A percentile compares a stretch with the other conserved stretches of the same genome.
phyloP scores from a whole-genome alignment of 2,888 invertebrate genomes.

The Dynastes grantii region DNA sequence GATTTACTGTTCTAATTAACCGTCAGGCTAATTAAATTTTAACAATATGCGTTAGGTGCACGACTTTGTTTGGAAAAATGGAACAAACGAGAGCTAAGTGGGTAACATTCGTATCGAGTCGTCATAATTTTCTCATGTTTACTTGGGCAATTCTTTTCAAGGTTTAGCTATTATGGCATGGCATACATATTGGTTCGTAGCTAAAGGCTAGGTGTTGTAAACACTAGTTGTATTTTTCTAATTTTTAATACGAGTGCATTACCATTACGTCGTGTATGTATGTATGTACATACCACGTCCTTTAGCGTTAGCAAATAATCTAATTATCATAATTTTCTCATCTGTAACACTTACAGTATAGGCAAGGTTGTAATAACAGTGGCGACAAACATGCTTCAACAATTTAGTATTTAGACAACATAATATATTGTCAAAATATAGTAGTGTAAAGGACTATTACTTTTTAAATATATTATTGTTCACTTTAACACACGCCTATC shows the following conservation, averaged over 20 bases:
- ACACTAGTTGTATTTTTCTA: slow-evolving; percentile 11
- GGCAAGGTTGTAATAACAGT: slow-evolving; percentile 5
- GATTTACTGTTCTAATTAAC: slow-evolving; percentile 39
- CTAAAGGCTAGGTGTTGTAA: background rate
- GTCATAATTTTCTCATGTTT: slow-evolving; percentile 39
- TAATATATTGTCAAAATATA: slow-evolving; percentile 26
- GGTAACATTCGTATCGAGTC: slow-evolving; percentile 19
- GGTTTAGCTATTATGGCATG: slow-evolving; percentile 19
- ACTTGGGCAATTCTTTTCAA: slow-evolving; percentile 39
- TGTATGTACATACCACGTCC: background rate
- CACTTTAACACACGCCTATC: background rate
- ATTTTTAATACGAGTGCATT: slow-evolving; percentile 25
- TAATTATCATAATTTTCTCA: slow-evolving; percentile 43
- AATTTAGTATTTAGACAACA: slow-evolving; percentile 9
- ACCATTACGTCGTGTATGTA: slow-evolving; percentile 1
- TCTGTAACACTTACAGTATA: slow-evolving; percentile 3
- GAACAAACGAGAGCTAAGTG: slow-evolving; percentile 38
- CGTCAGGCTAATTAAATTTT: slow-evolving; percentile 34
- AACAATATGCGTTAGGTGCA: slow-evolving; percentile 35
- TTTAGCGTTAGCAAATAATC: slow-evolving; percentile 37
- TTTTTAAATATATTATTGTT: background rate
- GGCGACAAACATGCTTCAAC: slow-evolving; percentile 25
- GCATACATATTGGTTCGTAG: slow-evolving; percentile 7
- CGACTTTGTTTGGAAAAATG: slow-evolving; percentile 18
- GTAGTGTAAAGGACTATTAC: slow-evolving; percentile 22